phyloP scores from a whole-genome alignment of 2,113 vertebrate species.

The Cryptomyrus ogoouensis region DNA sequence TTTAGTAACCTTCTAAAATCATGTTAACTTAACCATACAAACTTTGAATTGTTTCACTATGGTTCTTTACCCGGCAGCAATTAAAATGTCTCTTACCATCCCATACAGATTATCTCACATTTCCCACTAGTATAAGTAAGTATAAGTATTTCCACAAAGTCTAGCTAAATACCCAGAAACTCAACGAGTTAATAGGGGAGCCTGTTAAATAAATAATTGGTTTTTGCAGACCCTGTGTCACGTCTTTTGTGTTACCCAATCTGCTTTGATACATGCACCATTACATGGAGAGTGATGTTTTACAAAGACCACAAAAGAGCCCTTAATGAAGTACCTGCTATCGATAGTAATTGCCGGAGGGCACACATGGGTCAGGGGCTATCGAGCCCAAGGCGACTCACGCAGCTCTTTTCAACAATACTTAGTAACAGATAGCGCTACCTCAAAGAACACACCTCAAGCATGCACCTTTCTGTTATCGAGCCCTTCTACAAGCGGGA shows the following conservation, averaged over 20 bases:
- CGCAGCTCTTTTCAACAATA: background rate
- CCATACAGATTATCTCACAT: background rate
- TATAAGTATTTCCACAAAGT: background rate
- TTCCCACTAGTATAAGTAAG: background rate
- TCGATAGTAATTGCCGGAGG: background rate
- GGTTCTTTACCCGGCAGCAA: background rate
- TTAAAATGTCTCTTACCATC: background rate
- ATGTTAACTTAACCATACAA: background rate
- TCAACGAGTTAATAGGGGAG: background rate
- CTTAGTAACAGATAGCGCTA: background rate
- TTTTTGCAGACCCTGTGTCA: slow-evolving; percentile 27
- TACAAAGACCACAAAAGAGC: slow-evolving; percentile 36
- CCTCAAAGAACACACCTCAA: background rate
- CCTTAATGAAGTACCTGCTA: slow-evolving; percentile 39
- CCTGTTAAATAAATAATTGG: slow-evolving; percentile 24
- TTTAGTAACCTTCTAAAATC: background rate
- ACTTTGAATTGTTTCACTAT: background rate
- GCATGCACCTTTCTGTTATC: background rate
- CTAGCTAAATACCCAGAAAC: background rate
- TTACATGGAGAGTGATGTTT: slow-evolving; percentile 43
- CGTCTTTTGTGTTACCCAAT: slow-evolving; percentile 42
- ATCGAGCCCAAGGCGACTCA: background rate
- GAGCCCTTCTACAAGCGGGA: background rate
- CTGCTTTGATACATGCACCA: slow-evolving; percentile 42
- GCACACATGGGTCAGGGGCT: slow-evolving; percentile 3